Base-by-base conservation (phyloP, 2,797 vertebrate species). In the Carduelis carduelis region DNA sequence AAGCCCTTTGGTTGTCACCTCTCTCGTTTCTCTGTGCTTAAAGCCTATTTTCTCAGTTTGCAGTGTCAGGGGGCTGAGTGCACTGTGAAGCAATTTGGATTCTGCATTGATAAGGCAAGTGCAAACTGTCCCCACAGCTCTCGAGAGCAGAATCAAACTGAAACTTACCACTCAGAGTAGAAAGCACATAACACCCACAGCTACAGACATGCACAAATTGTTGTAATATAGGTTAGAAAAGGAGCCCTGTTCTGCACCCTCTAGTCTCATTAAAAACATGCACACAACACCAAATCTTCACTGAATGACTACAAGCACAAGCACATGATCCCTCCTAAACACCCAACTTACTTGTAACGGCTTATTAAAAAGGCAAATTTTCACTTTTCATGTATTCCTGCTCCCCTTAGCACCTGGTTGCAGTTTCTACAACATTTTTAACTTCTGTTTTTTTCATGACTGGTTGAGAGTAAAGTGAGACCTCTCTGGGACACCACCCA, bases 151-250 rank as follows among this genome's bases (percentile, higher is more conserved):
- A 97, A 98, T 98, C 98, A 98, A 97, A 98, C 83, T 95, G 98
- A 98, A 98, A 98, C 98, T 97, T 77, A 83, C 93, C 95, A 97
- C 85, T 97, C 95, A 97, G 97, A 97, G 97, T 96, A 97, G 97
- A 98, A 94, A 98, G 93, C 90, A 43, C 95, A 50, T 83, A 90
- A 98, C 98, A 97, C 98, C 98, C 97, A 98, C 98, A 96, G 97
- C 92, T 95, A 92, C 86, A 76, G 91, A 95, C 84, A 47, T 69
- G 96, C 93, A 93, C 96, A 95, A 96, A 96, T 97, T 90, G 95
- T 94, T 95, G 93, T 95, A 49, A 69, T 83, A 93, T 60, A 93
- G 92, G 86, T 94, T 97, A 97, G 94, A 83, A 89, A 88, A 95
- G 23, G 64, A 97, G 93, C 83, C 55, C 86, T 11, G 18, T 75